Base-by-base conservation (phyloP, 2,113 vertebrate genomes). In the Alethe diademata region DNA sequence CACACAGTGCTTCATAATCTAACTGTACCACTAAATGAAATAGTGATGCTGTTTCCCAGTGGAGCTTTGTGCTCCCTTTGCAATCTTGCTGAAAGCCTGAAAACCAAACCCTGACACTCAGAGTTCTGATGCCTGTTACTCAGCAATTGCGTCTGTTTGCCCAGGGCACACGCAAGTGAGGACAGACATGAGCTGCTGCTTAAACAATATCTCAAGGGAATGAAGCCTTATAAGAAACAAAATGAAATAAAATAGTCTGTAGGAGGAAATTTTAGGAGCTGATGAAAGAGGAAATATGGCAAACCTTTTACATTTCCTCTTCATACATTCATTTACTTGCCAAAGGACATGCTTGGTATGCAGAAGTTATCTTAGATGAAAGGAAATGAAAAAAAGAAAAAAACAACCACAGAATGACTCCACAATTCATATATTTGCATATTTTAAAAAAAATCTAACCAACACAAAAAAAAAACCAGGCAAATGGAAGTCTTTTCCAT, bases 31-130 rank as follows among this genome's bases (percentile, higher is more conserved):
- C 75, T 92, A 90, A 95, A 87, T 90, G 70, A 95, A 95, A 50
- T 33, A 80, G 67, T 71, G 93, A 81, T 78, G 61, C 38, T 95
- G 73, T 81, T 96, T 94, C 86, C 91, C 94, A 94, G 84, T 35
- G 73, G 81, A 97, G 73, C 51, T 92, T 53, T 79, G 14, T 56
- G 76, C 45, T 95, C 92, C 80, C 82, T 94, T 85, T 86, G 73
- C 78, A 95, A 86, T 94, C 72, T 92, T 92, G 79, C 82, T 92
- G 93, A 92, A 96, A 97, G 84, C 29, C 50, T 76, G 40, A 80
- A 91, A 89, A 38, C 14, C 82, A 95, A 95, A 96, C 66, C 93
- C 57, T 67, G 67, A 67, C 93, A 93, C 88, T 96, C 58, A 48
- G 88, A 95, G 45, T 94, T 94, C 69, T 82, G 92, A 65, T 36